A percentile compares a stretch with the other conserved stretches of the same genome.
Evolutionary conservation across 2,113 vertebrate genomes (phyloP).

Genomic region (Phalacrocorax brasilianus): DNA sequence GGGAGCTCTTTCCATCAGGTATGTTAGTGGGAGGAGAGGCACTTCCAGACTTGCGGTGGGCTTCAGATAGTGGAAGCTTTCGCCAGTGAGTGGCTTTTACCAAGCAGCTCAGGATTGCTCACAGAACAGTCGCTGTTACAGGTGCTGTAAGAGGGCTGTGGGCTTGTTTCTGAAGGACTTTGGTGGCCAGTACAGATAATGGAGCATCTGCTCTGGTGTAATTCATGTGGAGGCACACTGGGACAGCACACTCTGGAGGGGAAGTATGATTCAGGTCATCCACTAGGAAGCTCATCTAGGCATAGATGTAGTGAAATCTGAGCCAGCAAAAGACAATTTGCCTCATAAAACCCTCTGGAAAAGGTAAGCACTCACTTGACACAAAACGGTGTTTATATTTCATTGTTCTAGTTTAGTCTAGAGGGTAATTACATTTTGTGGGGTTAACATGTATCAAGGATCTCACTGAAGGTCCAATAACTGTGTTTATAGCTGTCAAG

Average conservation of each 20-base stretch:
- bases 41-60: background rate
- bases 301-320: background rate
- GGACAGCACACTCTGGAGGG: background rate
- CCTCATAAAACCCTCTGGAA: background rate
- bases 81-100: background rate
- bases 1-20: background rate
- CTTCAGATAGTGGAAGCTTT: background rate
- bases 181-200: background rate
- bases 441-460: background rate
- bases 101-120: background rate
- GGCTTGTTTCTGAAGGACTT: background rate
- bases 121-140: background rate
- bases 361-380: background rate
- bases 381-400: background rate
- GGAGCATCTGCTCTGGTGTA: background rate
- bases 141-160: background rate
- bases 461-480: background rate
- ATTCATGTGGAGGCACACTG: background rate
- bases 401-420: background rate
- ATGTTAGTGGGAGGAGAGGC: accelerated
- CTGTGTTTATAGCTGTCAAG: background rate
- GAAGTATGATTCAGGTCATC: accelerated
- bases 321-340: background rate
- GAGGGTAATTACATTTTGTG: background rate
- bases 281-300: background rate